Conservation (phyloP, 1,140 invertebrate species). For the Cyclina sinensis region DNA sequence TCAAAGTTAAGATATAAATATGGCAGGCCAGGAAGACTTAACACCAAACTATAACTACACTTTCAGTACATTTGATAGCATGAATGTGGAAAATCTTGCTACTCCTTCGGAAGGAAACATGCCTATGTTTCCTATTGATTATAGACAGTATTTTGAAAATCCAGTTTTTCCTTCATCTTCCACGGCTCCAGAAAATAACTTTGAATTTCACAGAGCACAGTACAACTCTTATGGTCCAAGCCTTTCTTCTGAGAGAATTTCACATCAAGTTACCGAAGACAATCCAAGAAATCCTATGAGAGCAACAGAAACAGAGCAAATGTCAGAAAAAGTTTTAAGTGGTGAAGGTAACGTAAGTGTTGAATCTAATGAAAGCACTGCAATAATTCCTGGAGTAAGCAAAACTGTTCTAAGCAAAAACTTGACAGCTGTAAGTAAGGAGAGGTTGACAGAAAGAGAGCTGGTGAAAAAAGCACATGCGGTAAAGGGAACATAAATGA, state of each 20-base stretch:
- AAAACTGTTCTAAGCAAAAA: too few relatives aligned
- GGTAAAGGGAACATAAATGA: too few relatives aligned
- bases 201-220: not conserved
- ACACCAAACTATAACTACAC: conserved; percentile 7
- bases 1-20: not conserved
- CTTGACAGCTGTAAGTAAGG: too few relatives aligned
- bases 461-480: too few relatives aligned
- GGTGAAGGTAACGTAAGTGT: not conserved
- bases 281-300: not conserved
- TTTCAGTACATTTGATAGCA: not conserved
- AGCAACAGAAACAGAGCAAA: not conserved
- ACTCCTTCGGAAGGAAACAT: not conserved
- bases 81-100: not conserved
- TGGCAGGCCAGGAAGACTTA: conserved; percentile 1
- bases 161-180: not conserved
- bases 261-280: not conserved
- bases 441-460: too few relatives aligned
- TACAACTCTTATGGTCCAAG: not conserved
- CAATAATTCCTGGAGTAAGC: too few relatives aligned
- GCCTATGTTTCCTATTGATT: not conserved
- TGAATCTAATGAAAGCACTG: too few relatives aligned
- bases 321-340: not conserved
- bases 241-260: not conserved
- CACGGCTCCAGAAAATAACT: too few relatives aligned
- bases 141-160: not conserved